Percentiles rank a stretch among this genome's conserved stretches.
These are phyloP conservation scores for Rousettus leschenaultii DNA, from an alignment of 2,113 vertebrate species.

Conservation along the genomic window DNA sequence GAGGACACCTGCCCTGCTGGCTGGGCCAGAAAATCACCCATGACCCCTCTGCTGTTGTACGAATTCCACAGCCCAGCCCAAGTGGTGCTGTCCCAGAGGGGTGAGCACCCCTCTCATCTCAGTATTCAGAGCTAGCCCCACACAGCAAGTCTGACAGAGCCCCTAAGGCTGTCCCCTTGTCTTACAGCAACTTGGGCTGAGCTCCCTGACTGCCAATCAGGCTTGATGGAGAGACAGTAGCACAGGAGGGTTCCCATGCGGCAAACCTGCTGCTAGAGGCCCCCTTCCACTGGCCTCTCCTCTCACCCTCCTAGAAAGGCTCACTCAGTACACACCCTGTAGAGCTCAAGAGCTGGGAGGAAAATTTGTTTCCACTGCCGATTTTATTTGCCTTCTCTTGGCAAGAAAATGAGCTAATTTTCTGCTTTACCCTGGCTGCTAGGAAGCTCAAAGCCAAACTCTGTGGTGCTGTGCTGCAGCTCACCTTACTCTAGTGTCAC, in stretches of 20 bases:
- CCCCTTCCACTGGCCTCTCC: background rate
- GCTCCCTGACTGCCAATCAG: background rate
- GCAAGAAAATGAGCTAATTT: background rate
- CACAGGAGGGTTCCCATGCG: background rate
- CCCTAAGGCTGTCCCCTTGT: background rate
- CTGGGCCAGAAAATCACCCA: background rate
- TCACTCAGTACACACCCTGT: background rate
- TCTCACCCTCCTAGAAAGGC: background rate
- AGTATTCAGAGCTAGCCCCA: background rate
- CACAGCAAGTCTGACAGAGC: background rate
- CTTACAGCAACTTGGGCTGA: background rate
- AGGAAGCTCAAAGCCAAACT: background rate
- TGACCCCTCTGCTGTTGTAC: background rate
- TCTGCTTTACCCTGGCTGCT: background rate
- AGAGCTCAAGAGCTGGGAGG: background rate
- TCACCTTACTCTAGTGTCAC: background rate
- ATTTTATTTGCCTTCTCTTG: background rate
- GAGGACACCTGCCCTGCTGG: background rate
- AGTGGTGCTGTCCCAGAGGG: background rate
- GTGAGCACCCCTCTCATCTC: accelerated
- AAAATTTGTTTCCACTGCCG: background rate
- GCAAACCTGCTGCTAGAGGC: background rate
- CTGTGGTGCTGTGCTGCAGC: background rate
- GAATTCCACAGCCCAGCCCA: background rate
- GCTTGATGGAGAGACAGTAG: background rate